These are phyloP conservation scores for Bucorvus abyssinicus DNA, from an alignment of 2,797 vertebrate species.

Conservation along the genomic window DNA sequence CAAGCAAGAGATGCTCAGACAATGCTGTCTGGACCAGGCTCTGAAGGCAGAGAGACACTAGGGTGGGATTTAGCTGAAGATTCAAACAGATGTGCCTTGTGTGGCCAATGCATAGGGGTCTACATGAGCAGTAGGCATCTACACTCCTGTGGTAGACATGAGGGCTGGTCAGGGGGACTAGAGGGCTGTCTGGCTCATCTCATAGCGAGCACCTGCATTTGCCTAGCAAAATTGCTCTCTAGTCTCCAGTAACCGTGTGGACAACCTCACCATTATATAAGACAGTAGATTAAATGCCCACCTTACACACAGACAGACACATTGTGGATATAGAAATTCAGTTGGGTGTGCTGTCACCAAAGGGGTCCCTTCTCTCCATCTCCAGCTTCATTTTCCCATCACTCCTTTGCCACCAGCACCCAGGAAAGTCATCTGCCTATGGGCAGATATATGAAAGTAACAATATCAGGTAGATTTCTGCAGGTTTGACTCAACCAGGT, in stretches of 20 bases:
- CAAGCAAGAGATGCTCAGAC: background rate
- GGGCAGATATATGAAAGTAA: background rate
- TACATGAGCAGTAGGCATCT: background rate
- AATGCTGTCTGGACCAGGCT: background rate
- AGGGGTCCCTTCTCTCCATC: background rate
- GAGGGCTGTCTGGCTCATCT: background rate
- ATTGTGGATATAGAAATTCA: background rate
- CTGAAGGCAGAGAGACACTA: background rate
- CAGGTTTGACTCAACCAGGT: background rate
- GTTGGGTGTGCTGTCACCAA: background rate
- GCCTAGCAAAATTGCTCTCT: background rate
- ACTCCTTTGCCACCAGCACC: background rate
- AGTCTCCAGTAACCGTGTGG: background rate
- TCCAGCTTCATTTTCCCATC: background rate
- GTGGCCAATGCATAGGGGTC: fast-evolving
- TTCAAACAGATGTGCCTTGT: background rate
- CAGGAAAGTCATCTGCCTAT: background rate
- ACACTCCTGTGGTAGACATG: fast-evolving
- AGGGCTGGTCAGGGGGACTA: background rate
- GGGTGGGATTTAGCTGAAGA: background rate
- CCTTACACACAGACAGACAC: background rate
- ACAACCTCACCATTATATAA: background rate
- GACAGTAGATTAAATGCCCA: background rate
- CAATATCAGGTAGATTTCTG: background rate
- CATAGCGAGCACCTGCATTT: background rate